Conservation (phyloP, 2,888 invertebrate species). For the Hyalella azteca region DNA sequence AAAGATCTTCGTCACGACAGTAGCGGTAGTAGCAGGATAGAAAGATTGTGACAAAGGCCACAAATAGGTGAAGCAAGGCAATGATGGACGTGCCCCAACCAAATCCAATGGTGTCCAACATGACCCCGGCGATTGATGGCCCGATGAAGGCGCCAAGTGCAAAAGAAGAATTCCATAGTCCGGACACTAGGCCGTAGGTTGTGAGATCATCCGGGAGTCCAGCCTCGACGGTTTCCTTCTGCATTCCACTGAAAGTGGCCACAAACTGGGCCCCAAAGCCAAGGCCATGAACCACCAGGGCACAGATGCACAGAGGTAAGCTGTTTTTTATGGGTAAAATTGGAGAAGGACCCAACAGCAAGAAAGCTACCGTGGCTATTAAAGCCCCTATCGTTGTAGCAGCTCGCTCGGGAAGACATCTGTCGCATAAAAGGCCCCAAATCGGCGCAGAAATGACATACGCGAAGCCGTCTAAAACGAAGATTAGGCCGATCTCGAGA, state of each 20-base stretch:
- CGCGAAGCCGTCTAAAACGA: constrained; percentile 81
- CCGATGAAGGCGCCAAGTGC: constrained; percentile 87
- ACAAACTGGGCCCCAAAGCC: constrained; percentile 85
- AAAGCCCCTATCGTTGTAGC: constrained; percentile 73
- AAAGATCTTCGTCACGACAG: neutral
- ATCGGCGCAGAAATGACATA: constrained; percentile 80
- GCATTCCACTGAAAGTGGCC: constrained; percentile 83
- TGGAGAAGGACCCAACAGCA: constrained; percentile 80
- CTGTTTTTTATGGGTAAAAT: constrained; percentile 68
- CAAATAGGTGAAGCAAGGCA: constrained; percentile 70
- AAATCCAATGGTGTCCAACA: constrained; percentile 77
- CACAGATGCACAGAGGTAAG: constrained; percentile 48
- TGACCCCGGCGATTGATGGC: constrained; percentile 76
- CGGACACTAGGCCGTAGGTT: constrained; percentile 87
- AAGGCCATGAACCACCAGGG: constrained; percentile 74
- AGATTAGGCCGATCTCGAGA: constrained; percentile 77
- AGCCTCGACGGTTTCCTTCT: constrained; percentile 76
- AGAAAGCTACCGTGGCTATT: constrained; percentile 73
- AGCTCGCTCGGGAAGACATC: constrained; percentile 72
- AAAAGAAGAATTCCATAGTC: constrained; percentile 88
- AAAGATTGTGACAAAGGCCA: constrained; percentile 63
- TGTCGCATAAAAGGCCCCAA: constrained; percentile 83
- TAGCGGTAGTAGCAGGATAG: constrained; percentile 19
- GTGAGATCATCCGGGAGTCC: constrained; percentile 84
- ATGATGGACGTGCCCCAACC: constrained; percentile 75